These are phyloP conservation scores for Dicycla oo DNA, from an alignment of 2,888 invertebrate species.

Conservation along the genomic window DNA sequence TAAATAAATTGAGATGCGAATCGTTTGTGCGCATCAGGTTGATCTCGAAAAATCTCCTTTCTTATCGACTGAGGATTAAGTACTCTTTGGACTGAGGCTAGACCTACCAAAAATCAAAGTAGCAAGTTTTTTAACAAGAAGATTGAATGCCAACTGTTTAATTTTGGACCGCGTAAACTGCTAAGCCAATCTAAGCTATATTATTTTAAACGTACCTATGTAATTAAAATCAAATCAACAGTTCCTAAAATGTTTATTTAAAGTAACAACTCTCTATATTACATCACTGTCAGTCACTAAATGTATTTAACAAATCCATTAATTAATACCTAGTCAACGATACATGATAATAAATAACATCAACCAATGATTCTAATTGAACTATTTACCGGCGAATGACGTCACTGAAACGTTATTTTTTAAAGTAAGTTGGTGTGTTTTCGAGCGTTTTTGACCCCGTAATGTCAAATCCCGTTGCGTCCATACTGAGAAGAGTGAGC, in stretches of 20 bases:
- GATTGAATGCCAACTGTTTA: neutral
- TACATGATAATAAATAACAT: slow-evolving; percentile 49
- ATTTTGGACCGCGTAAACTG: too few relatives aligned
- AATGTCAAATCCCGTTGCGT: too few relatives aligned
- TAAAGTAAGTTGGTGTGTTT: too few relatives aligned
- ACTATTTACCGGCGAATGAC: too few relatives aligned
- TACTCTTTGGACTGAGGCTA: too few relatives aligned
- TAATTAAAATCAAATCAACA: slow-evolving; percentile 29
- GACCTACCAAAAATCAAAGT: too few relatives aligned
- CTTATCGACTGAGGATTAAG: neutral
- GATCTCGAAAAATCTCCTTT: neutral
- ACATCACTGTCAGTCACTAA: slow-evolving; percentile 22
- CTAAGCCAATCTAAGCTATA: neutral
- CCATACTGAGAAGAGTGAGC: too few relatives aligned
- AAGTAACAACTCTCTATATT: slow-evolving; percentile 36
- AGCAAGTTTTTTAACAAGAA: too few relatives aligned
- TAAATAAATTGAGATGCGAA: too few relatives aligned
- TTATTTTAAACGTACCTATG: neutral
- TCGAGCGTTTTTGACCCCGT: too few relatives aligned
- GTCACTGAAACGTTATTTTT: too few relatives aligned
- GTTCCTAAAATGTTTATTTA: slow-evolving; percentile 40
- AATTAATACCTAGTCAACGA: slow-evolving; percentile 29
- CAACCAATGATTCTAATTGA: slow-evolving; percentile 22
- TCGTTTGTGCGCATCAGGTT: neutral
- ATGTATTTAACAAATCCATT: slow-evolving; percentile 44